A percentile compares a stretch with the other conserved stretches of the same genome.
Evolutionary conservation across 1,140 invertebrate genomes (phyloP).

Genomic region (Eumaeus atala): DNA sequence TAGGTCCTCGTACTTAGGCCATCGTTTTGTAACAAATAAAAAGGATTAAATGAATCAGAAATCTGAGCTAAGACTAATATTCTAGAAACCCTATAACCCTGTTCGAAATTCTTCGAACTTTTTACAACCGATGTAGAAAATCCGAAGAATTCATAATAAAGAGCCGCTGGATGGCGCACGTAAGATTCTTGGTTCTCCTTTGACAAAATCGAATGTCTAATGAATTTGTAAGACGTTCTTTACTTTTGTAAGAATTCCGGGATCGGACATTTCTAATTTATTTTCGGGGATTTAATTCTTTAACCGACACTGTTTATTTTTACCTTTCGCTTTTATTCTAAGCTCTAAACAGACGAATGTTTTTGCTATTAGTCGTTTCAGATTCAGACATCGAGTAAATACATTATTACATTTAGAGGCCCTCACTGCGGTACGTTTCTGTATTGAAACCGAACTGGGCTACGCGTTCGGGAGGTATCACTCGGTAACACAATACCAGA

Average conservation of each 20-base stretch:
- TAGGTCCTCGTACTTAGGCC: no score
- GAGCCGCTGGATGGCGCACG: conserved; percentile 8
- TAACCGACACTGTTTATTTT: conserved; percentile 52
- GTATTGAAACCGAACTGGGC: no score
- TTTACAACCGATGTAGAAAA: conserved; percentile 6
- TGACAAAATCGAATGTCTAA: conserved; percentile 55
- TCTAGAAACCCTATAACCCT: conserved; percentile 1
- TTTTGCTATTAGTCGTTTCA: conserved; percentile 12
- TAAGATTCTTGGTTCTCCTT: conserved; percentile 15
- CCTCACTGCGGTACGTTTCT: no score
- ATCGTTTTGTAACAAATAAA: no score
- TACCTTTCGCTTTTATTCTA: conserved; percentile 35
- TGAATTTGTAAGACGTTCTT: conserved; percentile 46
- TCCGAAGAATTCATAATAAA: conserved; percentile 8
- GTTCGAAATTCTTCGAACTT: background rate
- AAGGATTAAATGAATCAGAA: no score
- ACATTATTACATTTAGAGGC: no score
- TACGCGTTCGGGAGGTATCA: no score
- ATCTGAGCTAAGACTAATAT: no score
- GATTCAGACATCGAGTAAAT: no score
- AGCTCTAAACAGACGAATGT: conserved; percentile 24
- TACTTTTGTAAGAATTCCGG: conserved; percentile 39
- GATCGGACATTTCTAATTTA: conserved; percentile 32
- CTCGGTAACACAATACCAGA: no score
- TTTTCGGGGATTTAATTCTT: conserved; percentile 34